Base-by-base conservation (phyloP, 2,888 invertebrate genomes). In the Gortyna flavago region DNA sequence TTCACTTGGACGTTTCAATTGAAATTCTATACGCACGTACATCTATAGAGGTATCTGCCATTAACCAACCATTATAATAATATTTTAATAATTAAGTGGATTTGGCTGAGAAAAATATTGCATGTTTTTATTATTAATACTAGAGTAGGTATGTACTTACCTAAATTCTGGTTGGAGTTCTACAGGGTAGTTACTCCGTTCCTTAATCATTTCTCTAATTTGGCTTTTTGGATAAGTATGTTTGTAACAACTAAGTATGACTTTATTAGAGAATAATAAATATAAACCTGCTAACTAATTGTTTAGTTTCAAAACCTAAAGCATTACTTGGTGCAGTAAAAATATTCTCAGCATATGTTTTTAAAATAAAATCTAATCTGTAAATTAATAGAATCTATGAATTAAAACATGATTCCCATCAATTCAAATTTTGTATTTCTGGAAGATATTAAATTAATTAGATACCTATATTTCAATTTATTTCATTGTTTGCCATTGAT, bases 1-100 rank as follows among this genome's bases (percentile, higher is more conserved):
- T 85, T 83, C n/a, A 76, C 72, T 79, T 80, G 77, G 54, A 80
- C 69, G 29, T 70, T 84, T 84, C 76, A 81, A 88, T 88, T 82
- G 82, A 78, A 80, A 66, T 67, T 57, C 64, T 77, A 68, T 61
- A 72, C 29, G 9, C 54, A 83, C 59, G 29, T 18, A n/a, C 59
- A 35, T 59, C 5, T 35, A 7, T 16, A 18, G 9, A 41, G 9
- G 41, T 51, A 35, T 35, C 9, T 51, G 35, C n/a, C 16, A n/a
- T n/a, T 77, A 85, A 81, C 73, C n/a, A 77, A 68, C 51, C 48
- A 76, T 38, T 13, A 41, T 41, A 61, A 73, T 61, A 54, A 65
- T 66, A 79, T 72, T 57, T 65, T 75, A 51, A 65, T 72, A 65
- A 13, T 2, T 68, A 64, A 54, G 29, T 44, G 32, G 25, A 71